Conservation (phyloP, 2,797 vertebrate genomes). For the Paratrypauchen microcephalus region DNA sequence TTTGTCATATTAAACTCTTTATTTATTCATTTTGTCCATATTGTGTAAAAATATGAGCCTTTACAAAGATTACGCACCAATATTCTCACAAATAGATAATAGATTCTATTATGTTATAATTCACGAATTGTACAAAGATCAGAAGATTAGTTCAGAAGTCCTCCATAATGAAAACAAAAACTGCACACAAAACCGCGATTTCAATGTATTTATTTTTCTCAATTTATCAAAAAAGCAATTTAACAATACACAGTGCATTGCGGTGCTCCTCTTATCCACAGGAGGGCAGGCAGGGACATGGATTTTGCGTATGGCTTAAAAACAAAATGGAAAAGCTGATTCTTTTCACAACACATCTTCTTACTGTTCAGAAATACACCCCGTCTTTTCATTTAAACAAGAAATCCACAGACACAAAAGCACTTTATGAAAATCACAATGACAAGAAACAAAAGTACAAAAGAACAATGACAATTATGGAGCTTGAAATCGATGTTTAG, state of each 20-base stretch:
- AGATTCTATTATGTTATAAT: not conserved
- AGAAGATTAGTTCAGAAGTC: not conserved
- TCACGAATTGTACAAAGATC: not conserved
- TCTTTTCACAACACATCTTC: not conserved
- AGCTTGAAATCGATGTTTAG: not conserved
- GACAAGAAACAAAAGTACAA: not conserved
- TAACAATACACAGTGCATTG: constrained; percentile 5
- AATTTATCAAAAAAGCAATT: not conserved
- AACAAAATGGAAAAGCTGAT: not conserved
- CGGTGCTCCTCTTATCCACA: constrained; percentile 45
- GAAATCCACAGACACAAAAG: not conserved
- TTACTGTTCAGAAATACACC: not conserved
- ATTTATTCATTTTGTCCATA: no score
- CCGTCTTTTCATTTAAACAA: not conserved
- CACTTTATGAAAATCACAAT: not conserved
- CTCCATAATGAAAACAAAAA: not conserved
- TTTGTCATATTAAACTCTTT: no score
- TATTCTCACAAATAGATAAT: not conserved
- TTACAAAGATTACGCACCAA: not conserved
- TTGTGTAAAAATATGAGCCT: no score
- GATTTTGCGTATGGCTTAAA: not conserved
- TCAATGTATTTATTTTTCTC: not conserved
- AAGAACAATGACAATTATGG: not conserved
- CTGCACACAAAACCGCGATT: not conserved
- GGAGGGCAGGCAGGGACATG: constrained; percentile 42